Percentiles rank a stretch among this genome's conserved stretches.
Conservation (phyloP, 1,140 invertebrate genomes). For the Apis florea region DNA sequence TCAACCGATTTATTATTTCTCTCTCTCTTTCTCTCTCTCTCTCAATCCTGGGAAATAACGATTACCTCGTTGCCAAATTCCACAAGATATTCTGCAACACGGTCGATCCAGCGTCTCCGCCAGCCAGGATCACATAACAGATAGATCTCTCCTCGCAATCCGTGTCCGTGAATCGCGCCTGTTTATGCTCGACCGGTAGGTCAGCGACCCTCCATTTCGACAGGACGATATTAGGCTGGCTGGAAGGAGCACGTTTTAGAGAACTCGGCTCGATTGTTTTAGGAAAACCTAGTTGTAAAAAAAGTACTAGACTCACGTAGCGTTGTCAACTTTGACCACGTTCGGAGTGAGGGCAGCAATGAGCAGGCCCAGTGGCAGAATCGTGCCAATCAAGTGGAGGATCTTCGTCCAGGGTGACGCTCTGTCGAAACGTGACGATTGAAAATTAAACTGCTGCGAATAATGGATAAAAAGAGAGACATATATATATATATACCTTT, state of each 20-base stretch:
- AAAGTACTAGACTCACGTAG: too few relatives aligned
- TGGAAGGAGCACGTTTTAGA: too few relatives aligned
- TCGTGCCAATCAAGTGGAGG: conserved; percentile 73
- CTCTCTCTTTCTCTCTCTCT: too few relatives aligned
- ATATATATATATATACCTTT: too few relatives aligned
- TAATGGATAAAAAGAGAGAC: background rate
- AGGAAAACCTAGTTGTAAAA: too few relatives aligned
- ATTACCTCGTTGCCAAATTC: conserved; percentile 72
- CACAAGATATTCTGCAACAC: conserved; percentile 70
- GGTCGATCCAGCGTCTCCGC: conserved; percentile 62
- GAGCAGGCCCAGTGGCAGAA: conserved; percentile 76
- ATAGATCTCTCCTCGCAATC: conserved; percentile 72
- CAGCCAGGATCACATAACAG: conserved; percentile 71
- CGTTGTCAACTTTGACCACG: conserved; percentile 67
- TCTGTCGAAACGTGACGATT: conserved; percentile 40
- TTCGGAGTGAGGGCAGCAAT: conserved; percentile 75
- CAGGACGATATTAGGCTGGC: conserved; percentile 70
- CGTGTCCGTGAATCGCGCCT: background rate
- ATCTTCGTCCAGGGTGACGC: conserved; percentile 76
- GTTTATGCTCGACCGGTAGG: conserved; percentile 73
- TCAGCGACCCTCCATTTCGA: conserved; percentile 71
- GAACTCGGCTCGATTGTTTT: too few relatives aligned
- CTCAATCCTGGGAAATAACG: background rate
- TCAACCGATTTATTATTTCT: too few relatives aligned
- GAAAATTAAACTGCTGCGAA: background rate